Percentiles rank a stretch among this genome's conserved stretches.
Evolutionary conservation across 2,113 vertebrate genomes (phyloP).

Genomic region (Indri indri): DNA sequence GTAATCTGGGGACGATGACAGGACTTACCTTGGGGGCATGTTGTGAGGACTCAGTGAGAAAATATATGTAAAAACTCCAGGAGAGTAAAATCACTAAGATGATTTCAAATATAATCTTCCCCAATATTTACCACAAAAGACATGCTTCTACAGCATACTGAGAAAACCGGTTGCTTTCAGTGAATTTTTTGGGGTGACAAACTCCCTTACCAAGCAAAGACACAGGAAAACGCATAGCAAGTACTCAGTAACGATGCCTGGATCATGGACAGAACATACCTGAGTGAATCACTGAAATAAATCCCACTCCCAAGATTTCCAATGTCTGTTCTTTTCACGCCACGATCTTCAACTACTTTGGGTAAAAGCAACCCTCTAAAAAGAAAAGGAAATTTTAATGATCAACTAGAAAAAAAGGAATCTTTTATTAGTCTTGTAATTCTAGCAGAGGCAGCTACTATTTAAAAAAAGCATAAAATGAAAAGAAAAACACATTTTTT

Average conservation of each 20-base stretch:
- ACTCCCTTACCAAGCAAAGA: neutral
- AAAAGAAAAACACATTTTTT: neutral
- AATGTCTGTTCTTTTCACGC: slow-evolving; percentile 87
- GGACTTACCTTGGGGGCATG: neutral
- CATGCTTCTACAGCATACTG: neutral
- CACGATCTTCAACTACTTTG: slow-evolving; percentile 87
- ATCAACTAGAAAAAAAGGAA: slow-evolving; percentile 10
- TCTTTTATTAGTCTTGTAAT: neutral
- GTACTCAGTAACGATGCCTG: neutral
- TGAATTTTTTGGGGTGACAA: neutral
- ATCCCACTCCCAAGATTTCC: slow-evolving; percentile 92
- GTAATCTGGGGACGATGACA: neutral
- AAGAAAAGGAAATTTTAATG: slow-evolving; percentile 37
- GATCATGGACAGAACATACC: slow-evolving; percentile 64
- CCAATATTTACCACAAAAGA: neutral
- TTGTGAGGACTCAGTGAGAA: neutral
- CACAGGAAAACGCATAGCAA: neutral
- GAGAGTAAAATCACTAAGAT: neutral
- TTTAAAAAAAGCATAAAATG: neutral
- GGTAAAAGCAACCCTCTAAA: slow-evolving; percentile 91
- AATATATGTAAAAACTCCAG: neutral
- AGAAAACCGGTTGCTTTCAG: neutral
- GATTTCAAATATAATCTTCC: slow-evolving; percentile 19
- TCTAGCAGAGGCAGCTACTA: neutral
- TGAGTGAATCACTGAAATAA: slow-evolving; percentile 90